Base-by-base conservation (phyloP, 2,797 vertebrate genomes). In the Dermochelys coriacea region DNA sequence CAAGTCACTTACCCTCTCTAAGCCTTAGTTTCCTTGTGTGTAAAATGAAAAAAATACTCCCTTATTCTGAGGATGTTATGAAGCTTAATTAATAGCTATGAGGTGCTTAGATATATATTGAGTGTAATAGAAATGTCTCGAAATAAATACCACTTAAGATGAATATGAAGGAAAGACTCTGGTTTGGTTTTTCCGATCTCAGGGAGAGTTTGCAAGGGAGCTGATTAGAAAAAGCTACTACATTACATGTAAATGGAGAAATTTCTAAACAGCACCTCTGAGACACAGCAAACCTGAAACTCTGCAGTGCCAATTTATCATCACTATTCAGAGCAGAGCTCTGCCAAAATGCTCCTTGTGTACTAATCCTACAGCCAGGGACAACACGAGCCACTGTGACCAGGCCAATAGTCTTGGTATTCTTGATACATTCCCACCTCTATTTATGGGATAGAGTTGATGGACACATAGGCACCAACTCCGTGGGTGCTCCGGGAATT, bases 391-490 rank as follows among this genome's bases (percentile, higher is more conserved):
- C 34, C 61, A 64, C 34, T 64, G 34, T 64, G 61, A 64, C 16
- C 34, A 64, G 16, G 61, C 61, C 61, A 64, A 19, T 64, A 64
- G 34, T n/a, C 61, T 64, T n/a, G 34, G 61, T 64, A 64, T 64
- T 64, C 16, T 64, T n/a, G 61, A 64, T 64, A 64, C 61, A 19
- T 18, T 64, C 61, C 16, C 34, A 64, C 8, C 16, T 64, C 34
- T 31, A 82, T 4, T 54, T 10, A 31, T 55, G 79, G 41, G 0
- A 21, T 2, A 0, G 12, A 2, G 50, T 34, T 45, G 52, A 31
- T 7, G 19, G 34, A 23, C 23, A 45, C 41, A 41, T 41, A 41
- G 41, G 41, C 41, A 41, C 41, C 41, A 41, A 41, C 41, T 41
- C 41, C 41, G 41, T 41, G 41, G 41, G 41, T 41, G 41, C 41